Base-by-base conservation (phyloP, 92 coral and sea anemone species). In the Chrysogorgia sp. region DNA sequence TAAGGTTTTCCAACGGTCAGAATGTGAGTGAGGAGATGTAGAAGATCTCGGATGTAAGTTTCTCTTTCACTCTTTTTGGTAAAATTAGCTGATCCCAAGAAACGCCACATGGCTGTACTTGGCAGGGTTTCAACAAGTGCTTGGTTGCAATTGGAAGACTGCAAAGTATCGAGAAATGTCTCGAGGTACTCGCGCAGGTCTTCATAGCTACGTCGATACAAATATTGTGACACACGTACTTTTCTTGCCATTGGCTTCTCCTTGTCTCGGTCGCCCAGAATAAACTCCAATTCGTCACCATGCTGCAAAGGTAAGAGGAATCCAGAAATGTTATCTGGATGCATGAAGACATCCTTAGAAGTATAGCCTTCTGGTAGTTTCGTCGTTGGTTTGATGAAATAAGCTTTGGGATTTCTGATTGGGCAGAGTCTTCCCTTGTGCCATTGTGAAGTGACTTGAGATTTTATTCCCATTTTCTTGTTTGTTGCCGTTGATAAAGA, bases 211-310 rank as follows among this genome's bases (percentile, higher is more conserved):
- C 30, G 25, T 24, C 82, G 82, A n/a, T 21, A 25, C 12, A 72
- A 58, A 50, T 76, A 76, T n/a, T 40, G 53, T 20, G 3, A 1
- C 19, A 61, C 5, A 22, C 64, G 33, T 47, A 76, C 82, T 65
- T 61, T 76, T n/a, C 56, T 21, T 1, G 82, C 82, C 82, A 58
- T 76, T 58, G 82, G 82, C 50, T 62, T 76, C 28, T 9, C 71
- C 40, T 76, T 76, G 23, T 74, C 80, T 28, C 72, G 21, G 12
- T 76, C 59, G 13, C 74, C 74, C 10, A 37, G 56, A 20, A 76
- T 37, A 76, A 76, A 61, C 34, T 37, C 74, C 33, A 76, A 37
- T 32, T n/a, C 3, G 28, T 76, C 74, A 4, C 74, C 74, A 9
- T 26, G 52, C 29, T 60, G 35, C 17, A 59, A 8, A 0, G 74